A percentile compares a stretch with the other conserved stretches of the same genome.
Conservation (phyloP, 2,888 invertebrate genomes). For the Leptinotarsa tumamoca region DNA sequence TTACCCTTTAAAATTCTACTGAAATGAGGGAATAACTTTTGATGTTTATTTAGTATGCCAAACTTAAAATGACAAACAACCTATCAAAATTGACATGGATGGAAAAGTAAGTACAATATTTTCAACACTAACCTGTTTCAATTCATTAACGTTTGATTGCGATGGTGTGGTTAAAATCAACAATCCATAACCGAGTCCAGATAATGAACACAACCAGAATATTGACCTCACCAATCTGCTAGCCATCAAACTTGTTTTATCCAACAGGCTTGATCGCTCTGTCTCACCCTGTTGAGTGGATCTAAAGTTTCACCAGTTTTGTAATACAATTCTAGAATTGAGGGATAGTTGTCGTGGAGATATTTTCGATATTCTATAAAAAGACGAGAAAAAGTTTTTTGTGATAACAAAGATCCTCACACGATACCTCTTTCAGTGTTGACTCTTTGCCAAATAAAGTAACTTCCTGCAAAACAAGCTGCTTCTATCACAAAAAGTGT, state of each 20-base stretch:
- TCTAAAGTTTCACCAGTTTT: conserved; percentile 75
- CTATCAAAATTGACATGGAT: too few relatives aligned
- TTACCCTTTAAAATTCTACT: too few relatives aligned
- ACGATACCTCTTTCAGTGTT: conserved; percentile 77
- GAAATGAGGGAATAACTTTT: too few relatives aligned
- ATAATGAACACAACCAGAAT: conserved; percentile 73
- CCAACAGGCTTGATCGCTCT: conserved; percentile 72
- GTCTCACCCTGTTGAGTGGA: conserved; percentile 67
- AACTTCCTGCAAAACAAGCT: conserved; percentile 71
- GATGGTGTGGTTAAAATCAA: conserved; percentile 71
- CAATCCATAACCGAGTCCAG: conserved; percentile 73
- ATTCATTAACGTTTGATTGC: conserved; percentile 57
- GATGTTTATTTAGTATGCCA: neutral
- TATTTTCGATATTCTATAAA: conserved; percentile 78
- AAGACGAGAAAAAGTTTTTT: conserved; percentile 28
- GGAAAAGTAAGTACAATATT: too few relatives aligned
- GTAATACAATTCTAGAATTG: conserved; percentile 77
- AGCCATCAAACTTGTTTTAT: conserved; percentile 67
- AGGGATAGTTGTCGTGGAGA: conserved; percentile 75
- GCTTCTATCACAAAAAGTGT: conserved; percentile 73
- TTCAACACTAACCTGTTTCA: conserved; percentile 50
- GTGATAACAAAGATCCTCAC: conserved; percentile 49
- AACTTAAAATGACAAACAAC: neutral
- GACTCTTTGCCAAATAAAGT: conserved; percentile 76
- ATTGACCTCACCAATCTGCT: conserved; percentile 64